Conservation (phyloP, 2,797 vertebrate genomes). For the Pachyuromys duprasi region DNA sequence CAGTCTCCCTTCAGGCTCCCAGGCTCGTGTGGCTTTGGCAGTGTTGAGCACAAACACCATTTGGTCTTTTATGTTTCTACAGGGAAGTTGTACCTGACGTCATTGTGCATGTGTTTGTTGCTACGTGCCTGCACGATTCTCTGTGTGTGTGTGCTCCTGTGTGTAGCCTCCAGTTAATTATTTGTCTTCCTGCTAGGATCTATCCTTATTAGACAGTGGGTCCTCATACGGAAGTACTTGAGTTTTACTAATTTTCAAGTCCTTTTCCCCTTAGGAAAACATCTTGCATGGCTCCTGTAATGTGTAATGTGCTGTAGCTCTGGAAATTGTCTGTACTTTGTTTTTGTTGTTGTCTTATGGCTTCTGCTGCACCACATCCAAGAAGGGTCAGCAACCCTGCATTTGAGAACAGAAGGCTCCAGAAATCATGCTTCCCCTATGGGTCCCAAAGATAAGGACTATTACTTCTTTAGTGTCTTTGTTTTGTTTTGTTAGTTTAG, state of each 20-base stretch:
- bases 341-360: neutral
- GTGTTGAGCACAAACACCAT: neutral
- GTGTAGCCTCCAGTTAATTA: accelerated
- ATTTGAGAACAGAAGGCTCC: neutral
- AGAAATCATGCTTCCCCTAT: accelerated
- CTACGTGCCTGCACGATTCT: neutral
- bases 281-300: accelerated
- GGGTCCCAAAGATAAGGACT: neutral
- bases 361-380: neutral
- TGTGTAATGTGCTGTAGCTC: accelerated
- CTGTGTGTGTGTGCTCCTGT: neutral
- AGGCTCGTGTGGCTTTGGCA: neutral
- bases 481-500: neutral
- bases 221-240: neutral
- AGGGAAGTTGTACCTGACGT: neutral
- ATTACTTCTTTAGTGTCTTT: accelerated
- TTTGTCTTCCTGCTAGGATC: accelerated
- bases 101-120: too few relatives aligned
- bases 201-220: accelerated
- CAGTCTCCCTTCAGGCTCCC: neutral
- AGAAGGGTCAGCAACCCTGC: neutral
- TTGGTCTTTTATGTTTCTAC: neutral
- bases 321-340: accelerated
- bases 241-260: neutral
- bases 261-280: neutral